Base-by-base conservation (phyloP, 2,888 invertebrate genomes). In the Chymomyza caudatula region DNA sequence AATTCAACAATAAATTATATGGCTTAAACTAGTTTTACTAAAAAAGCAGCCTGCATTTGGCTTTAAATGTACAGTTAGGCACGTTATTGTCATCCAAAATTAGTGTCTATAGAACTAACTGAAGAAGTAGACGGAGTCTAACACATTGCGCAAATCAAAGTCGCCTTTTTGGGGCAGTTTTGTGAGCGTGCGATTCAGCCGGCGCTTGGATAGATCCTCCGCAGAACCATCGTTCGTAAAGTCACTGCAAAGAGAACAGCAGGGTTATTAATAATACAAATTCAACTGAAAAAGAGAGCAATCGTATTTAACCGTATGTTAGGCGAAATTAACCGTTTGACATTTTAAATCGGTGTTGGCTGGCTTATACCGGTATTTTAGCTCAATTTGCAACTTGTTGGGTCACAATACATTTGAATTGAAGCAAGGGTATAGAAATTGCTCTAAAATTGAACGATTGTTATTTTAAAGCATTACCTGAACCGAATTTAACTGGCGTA, bases 71-170 rank as follows among this genome's bases (percentile, higher is more conserved):
- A 65, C n/a, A 60, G 43, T 60, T 69, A 83, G 84, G 86, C 78
- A 85, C 81, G 57, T 69, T n/a, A 13, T 3, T 51, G 49, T 42
- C 54, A 3, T 17, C 49, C 13, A 47, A 19, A 19, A 19, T 4
- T 25, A 23, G n/a, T n/a, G n/a, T n/a, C n/a, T n/a, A n/a, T 2
- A 13, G 44, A n/a, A 57, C 47, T 89, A 97, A 91, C 96, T 96
- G 91, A 97, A 97, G 91, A 97, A 97, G 89, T 97, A 97, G 13
- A 94, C 92, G 0, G 97, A 97, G 25, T 93, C 89, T 49, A 96
- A 91, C 22, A 97, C 96, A 77, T 93, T 92, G 0, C 92, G 91
- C 51, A 97, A 91, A 84, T 97, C 92, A 84, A 97, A 96, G 76
- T 93, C 91, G 0, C 97, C 97, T 84, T 94, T 96, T 60, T 91